Evolutionary conservation across 2,113 vertebrate genomes (phyloP).

Genomic region (Erinaceus europaeus): DNA sequence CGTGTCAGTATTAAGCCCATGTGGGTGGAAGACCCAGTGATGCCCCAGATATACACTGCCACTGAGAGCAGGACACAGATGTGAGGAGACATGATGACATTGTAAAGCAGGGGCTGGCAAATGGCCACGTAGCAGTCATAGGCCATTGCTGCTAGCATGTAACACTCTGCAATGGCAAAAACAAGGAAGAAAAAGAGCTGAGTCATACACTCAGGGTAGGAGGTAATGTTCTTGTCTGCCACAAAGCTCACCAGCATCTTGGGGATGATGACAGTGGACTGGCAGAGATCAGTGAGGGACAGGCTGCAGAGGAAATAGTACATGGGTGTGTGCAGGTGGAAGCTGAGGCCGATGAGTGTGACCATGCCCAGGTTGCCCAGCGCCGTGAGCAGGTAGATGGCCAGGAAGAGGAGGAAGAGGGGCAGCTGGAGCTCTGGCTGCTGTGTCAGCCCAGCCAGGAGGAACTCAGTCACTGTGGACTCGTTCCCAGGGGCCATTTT

Average conservation of each 20-base stretch:
- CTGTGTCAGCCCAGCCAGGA: not conserved
- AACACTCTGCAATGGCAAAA: conserved; percentile 3
- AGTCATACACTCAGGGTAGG: not conserved
- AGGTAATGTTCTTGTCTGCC: not conserved
- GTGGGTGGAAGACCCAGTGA: not conserved
- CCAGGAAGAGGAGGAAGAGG: not conserved
- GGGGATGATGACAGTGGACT: not conserved
- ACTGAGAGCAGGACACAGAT: not conserved
- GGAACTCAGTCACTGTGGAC: not conserved
- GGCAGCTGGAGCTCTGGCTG: not conserved
- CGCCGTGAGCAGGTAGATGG: not conserved
- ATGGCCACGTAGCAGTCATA: conserved; percentile 49
- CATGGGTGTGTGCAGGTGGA: not conserved
- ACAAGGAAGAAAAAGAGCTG: conserved; percentile 53
- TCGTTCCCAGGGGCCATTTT: not conserved
- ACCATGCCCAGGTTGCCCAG: not conserved
- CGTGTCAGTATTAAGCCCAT: not conserved
- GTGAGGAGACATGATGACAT: conserved; percentile 18
- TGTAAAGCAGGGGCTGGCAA: conserved; percentile 54
- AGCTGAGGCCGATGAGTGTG: not conserved
- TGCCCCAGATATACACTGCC: not conserved
- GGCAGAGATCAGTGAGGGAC: not conserved
- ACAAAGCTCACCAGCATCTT: not conserved
- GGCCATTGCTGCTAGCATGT: conserved; percentile 57
- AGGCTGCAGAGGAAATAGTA: not conserved